phyloP scores from a whole-genome alignment of 2,888 invertebrate species.

The Calliphora vomitoria region DNA sequence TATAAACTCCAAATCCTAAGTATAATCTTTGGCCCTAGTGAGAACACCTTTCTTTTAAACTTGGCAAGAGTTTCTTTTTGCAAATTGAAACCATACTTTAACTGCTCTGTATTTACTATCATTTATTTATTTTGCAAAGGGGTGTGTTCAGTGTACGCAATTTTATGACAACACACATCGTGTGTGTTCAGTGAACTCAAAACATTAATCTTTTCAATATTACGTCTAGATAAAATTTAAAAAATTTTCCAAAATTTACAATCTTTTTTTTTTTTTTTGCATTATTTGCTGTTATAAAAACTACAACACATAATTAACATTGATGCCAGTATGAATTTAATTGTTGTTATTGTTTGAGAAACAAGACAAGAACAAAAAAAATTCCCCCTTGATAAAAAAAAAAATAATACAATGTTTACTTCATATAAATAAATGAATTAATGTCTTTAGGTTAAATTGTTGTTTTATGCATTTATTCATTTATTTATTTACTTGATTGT shows the following conservation, averaged over 20 bases:
- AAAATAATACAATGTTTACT: conserved; percentile 25
- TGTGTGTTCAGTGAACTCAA: conserved; percentile 27
- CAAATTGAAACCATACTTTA: background rate
- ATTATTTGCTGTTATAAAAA: conserved; percentile 34
- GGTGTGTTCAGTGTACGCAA: background rate
- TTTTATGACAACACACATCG: background rate
- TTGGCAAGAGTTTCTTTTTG: no score
- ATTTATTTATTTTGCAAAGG: background rate
- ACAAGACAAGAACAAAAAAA: conserved; percentile 1
- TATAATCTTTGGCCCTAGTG: no score
- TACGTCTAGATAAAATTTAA: conserved; percentile 24
- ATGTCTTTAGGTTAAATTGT: conserved; percentile 47
- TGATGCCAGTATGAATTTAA: conserved; percentile 28
- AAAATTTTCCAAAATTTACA: conserved; percentile 43
- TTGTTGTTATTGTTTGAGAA: conserved; percentile 1
- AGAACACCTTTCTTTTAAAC: no score
- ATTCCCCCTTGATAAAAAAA: conserved; percentile 32
- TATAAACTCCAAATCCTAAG: no score
- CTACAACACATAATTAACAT: conserved; percentile 30
- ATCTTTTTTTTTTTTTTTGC: conserved; percentile 7
- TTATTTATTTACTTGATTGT: conserved; percentile 42
- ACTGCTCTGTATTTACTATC: no score
- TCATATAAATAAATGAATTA: conserved; percentile 46
- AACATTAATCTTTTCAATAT: conserved; percentile 30
- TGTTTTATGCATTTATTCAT: conserved; percentile 21